A percentile compares a stretch with the other conserved stretches of the same genome.
phyloP scores from a whole-genome alignment of 1,140 invertebrate genomes.

The Temnothorax nylanderi region DNA sequence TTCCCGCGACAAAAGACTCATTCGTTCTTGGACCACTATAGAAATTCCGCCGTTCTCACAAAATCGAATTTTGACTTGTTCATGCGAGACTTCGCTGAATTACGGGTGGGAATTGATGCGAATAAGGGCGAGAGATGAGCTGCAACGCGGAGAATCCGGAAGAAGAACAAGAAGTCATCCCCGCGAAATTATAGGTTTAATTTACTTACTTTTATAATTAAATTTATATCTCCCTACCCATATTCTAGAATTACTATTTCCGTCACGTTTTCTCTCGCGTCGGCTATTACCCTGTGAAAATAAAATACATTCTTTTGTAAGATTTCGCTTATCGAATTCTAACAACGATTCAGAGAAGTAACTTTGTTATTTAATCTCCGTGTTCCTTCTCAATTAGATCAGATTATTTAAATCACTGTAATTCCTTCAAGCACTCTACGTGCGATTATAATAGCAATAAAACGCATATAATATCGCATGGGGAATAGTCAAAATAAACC shows the following conservation, averaged over 20 bases:
- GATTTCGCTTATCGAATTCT: background rate
- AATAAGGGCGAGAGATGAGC: conserved; percentile 60
- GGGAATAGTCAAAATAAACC: conserved; percentile 4
- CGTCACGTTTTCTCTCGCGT: too few species aligned
- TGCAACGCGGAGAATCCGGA: conserved; percentile 49
- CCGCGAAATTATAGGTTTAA: conserved; percentile 70
- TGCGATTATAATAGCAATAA: background rate
- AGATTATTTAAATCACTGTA: background rate
- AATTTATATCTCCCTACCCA: background rate
- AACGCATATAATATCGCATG: background rate
- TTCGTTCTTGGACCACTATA: conserved; percentile 29
- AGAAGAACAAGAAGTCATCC: conserved; percentile 62
- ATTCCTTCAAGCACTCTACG: background rate
- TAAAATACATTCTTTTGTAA: background rate
- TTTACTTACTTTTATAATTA: conserved; percentile 49
- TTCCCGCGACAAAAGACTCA: conserved; percentile 40
- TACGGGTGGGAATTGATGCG: conserved; percentile 26
- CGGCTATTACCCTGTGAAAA: background rate
- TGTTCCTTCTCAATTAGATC: background rate
- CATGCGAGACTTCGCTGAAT: conserved; percentile 46
- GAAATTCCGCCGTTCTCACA: conserved; percentile 1
- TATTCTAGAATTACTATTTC: background rate
- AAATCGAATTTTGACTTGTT: conserved; percentile 54
- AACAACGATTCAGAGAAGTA: background rate
- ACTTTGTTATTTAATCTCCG: conserved; percentile 1